Percentiles rank a stretch among this genome's conserved stretches.
Evolutionary conservation across 2,113 vertebrate genomes (phyloP).

Genomic region (Erythrocercus mccallii): DNA sequence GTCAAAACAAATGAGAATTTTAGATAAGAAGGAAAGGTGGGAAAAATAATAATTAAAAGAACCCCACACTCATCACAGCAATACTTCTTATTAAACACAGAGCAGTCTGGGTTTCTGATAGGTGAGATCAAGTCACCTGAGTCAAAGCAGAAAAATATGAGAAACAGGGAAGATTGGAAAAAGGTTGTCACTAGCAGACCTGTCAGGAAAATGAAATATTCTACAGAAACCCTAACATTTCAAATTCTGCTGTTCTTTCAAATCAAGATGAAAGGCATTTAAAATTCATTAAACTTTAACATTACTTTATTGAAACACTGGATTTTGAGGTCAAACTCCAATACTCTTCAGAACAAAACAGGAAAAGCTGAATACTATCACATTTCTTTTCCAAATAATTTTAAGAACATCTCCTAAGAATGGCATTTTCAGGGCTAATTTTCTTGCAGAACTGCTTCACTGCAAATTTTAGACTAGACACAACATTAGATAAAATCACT

Average conservation of each 20-base stretch:
- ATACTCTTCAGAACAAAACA: not conserved
- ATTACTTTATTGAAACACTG: not conserved
- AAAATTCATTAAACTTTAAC: not conserved
- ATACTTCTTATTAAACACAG: not conserved
- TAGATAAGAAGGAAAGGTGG: not conserved
- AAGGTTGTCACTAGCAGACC: not conserved
- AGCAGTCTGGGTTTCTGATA: not conserved
- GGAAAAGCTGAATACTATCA: not conserved
- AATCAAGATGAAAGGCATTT: not conserved
- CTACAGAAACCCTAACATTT: not conserved
- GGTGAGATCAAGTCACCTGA: not conserved
- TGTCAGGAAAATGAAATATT: not conserved
- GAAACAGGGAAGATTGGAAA: not conserved
- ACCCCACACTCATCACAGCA: not conserved
- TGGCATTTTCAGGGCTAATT: not conserved
- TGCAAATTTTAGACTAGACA: not conserved
- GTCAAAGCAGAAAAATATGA: not conserved
- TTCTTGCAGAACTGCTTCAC: not conserved
- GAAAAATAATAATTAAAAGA: not conserved
- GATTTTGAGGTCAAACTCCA: slow-evolving; percentile 9
- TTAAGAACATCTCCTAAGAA: not conserved
- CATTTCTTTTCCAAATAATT: not conserved
- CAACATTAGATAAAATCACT: not conserved
- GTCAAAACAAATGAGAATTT: not conserved
- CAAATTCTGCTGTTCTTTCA: not conserved